Conservation (phyloP, 2,888 invertebrate genomes). For the Cryptophagus acutangulus region DNA sequence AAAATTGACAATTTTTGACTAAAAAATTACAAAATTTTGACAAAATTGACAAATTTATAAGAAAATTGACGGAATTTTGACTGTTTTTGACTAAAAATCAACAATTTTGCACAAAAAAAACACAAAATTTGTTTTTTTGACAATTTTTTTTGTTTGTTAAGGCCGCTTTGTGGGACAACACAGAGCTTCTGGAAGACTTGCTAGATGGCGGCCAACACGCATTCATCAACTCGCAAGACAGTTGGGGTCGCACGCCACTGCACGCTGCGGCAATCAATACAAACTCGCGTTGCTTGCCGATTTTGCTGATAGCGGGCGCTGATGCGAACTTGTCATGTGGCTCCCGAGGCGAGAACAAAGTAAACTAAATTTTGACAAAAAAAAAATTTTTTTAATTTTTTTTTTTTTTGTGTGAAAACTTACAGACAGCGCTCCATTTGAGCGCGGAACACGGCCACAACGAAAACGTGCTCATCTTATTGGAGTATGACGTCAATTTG, state of each 20-base stretch:
- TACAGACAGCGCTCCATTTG: slow-evolving; percentile 74
- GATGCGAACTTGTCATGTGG: slow-evolving; percentile 66
- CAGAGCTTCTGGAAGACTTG: slow-evolving; percentile 77
- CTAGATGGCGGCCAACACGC: slow-evolving; percentile 62
- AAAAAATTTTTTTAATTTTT: slow-evolving; percentile 4
- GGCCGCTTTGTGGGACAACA: slow-evolving; percentile 86
- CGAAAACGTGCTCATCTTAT: slow-evolving; percentile 61
- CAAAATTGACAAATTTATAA: too few species aligned
- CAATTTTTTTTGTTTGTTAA: slow-evolving; percentile 36
- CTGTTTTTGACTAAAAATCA: too few species aligned
- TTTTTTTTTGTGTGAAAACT: too few species aligned
- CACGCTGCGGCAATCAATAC: slow-evolving; percentile 81
- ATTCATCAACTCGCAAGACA: slow-evolving; percentile 66
- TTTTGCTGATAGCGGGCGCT: slow-evolving; percentile 67
- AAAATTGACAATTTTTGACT: too few species aligned
- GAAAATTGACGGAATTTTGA: too few species aligned
- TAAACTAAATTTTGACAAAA: slow-evolving; percentile 40
- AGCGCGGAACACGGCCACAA: slow-evolving; percentile 75
- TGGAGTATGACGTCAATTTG: slow-evolving; percentile 64
- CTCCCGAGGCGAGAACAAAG: slow-evolving; percentile 62
- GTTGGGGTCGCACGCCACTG: slow-evolving; percentile 69
- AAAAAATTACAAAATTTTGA: too few species aligned
- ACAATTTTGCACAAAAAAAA: neutral
- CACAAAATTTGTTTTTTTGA: slow-evolving; percentile 8
- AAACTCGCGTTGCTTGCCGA: slow-evolving; percentile 67